Conservation (phyloP, 2,113 vertebrate genomes). For the Myxocyprinus asiaticus region DNA sequence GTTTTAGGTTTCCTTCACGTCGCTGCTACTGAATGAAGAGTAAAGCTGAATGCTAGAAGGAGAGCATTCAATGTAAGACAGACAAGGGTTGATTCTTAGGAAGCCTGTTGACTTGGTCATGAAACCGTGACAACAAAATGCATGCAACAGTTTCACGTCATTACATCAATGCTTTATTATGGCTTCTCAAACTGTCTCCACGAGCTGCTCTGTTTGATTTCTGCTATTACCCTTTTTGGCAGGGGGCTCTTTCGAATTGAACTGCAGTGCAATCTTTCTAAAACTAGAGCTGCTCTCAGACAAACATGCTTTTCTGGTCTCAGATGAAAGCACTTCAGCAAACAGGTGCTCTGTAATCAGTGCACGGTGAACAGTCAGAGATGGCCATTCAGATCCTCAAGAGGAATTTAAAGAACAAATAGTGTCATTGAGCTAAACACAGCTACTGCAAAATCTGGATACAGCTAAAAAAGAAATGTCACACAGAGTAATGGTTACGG, state of each 20-base stretch:
- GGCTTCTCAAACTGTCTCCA: not conserved
- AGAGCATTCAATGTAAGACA: not conserved
- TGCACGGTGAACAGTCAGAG: not conserved
- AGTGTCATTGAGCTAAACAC: not conserved
- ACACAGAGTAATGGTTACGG: not conserved
- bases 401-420: conserved; percentile 18
- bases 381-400: conserved; percentile 27
- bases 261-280: not conserved
- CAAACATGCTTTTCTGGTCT: conserved; percentile 30
- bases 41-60: not conserved
- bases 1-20: conserved; percentile 4
- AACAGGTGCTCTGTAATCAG: conserved; percentile 42
- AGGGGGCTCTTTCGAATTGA: not conserved
- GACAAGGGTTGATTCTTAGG: not conserved
- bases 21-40: not conserved
- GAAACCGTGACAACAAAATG: conserved; percentile 19
- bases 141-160: conserved; percentile 32
- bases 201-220: conserved; percentile 54
- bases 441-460: not conserved
- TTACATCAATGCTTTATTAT: conserved; percentile 42
- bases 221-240: conserved; percentile 53
- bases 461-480: not conserved
- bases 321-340: conserved; percentile 27
- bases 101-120: conserved; percentile 14
- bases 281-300: conserved; percentile 38